Evolutionary conservation across 2,888 invertebrate genomes (phyloP).

Genomic region (Sphinx pinastri): DNA sequence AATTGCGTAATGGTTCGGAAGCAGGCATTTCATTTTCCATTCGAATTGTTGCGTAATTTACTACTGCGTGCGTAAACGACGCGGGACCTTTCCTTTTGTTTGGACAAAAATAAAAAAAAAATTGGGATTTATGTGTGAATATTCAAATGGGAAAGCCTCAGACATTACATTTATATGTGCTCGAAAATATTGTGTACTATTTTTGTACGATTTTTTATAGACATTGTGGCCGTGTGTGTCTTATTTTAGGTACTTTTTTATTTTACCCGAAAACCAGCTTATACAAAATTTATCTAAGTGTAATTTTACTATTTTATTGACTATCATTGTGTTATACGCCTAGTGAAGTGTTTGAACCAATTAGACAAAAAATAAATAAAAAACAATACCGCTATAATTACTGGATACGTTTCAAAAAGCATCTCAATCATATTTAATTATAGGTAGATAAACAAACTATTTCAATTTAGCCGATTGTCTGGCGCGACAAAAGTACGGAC

Average conservation of each 20-base stretch:
- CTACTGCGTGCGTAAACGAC: slow-evolving; percentile 71
- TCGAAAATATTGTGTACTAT: slow-evolving; percentile 17
- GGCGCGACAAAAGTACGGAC: slow-evolving; percentile 58
- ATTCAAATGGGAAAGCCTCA: slow-evolving; percentile 25
- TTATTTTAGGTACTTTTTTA: too few species aligned
- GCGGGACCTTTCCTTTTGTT: slow-evolving; percentile 66
- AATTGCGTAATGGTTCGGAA: slow-evolving; percentile 81
- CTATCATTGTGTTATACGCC: neutral
- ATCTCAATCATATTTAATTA: slow-evolving; percentile 35
- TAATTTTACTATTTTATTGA: too few species aligned
- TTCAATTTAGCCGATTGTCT: slow-evolving; percentile 67
- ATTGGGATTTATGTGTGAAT: slow-evolving; percentile 31
- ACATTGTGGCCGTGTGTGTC: neutral
- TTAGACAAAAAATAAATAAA: neutral
- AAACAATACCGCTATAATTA: neutral
- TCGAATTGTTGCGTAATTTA: slow-evolving; percentile 80
- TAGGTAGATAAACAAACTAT: slow-evolving; percentile 63
- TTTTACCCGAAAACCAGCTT: too few species aligned
- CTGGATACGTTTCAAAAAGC: slow-evolving; percentile 34
- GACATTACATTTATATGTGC: slow-evolving; percentile 25
- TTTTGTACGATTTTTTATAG: neutral
- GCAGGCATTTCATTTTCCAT: slow-evolving; percentile 83
- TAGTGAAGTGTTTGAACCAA: neutral
- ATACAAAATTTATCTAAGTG: too few species aligned
- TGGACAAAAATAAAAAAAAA: slow-evolving; percentile 49